Conservation (phyloP, 92 coral and sea anemone genomes). For the Phenganax stokvisi region DNA sequence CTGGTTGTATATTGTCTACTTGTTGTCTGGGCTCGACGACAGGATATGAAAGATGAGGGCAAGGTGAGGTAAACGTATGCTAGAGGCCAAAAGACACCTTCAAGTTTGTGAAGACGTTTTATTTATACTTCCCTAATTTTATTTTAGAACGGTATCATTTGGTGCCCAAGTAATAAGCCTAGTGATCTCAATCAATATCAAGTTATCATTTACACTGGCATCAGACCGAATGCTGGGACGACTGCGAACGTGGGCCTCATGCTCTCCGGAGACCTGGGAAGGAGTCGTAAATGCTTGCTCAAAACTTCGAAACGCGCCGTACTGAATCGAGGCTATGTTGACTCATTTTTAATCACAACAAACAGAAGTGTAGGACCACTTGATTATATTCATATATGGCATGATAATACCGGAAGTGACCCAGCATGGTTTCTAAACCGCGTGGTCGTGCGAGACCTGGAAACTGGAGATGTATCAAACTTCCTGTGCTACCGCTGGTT, state of each 20-base stretch:
- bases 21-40: slow-evolving; percentile 75
- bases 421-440: slow-evolving; percentile 90
- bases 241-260: slow-evolving; percentile 83
- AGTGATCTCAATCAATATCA: slow-evolving; percentile 62
- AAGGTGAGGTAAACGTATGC: slow-evolving; percentile 50
- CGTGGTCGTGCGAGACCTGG: slow-evolving; percentile 62
- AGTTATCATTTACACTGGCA: slow-evolving; percentile 72
- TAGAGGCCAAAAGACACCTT: neutral
- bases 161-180: slow-evolving; percentile 77
- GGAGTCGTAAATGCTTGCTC: slow-evolving; percentile 71
- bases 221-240: slow-evolving; percentile 87
- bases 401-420: slow-evolving; percentile 78
- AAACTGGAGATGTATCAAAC: slow-evolving; percentile 54
- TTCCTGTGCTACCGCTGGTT: slow-evolving; percentile 92
- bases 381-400: slow-evolving; percentile 83
- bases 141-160: slow-evolving; percentile 53
- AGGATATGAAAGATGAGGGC: slow-evolving; percentile 60
- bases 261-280: slow-evolving; percentile 70
- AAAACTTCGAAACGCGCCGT: slow-evolving; percentile 46
- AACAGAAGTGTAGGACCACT: slow-evolving; percentile 70
- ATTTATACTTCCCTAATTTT: neutral
- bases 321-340: slow-evolving; percentile 60
- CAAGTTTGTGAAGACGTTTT: neutral
- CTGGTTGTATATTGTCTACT: slow-evolving; percentile 52
- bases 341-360: slow-evolving; percentile 72